Evolutionary conservation across 1,140 invertebrate species (phyloP), one percentile per base, ranked within the genome.

Genomic region (Lutraria rhynchaena): DNA sequence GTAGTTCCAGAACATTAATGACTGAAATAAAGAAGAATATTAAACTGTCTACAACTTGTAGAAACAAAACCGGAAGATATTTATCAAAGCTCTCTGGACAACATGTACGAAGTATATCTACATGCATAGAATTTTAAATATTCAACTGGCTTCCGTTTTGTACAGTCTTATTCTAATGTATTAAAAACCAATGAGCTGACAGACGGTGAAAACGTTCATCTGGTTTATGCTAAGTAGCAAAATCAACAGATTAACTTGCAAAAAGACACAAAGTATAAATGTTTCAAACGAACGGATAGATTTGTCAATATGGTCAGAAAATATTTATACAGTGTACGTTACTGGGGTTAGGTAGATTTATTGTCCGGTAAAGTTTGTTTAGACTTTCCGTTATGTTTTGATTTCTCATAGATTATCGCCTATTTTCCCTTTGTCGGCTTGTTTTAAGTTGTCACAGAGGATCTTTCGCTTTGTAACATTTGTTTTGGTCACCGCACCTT

Each of bases 261-360:
- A 67, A 67, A 24, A 67, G 41, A 67, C 63, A 67, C 63, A 67
- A 67, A 67, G 63, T 49, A 67, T 67, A 67, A 67, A 67, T 67
- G 37, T 67, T 67, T 49, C 63, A 67, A 67, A 49, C 63, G 33
- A 67, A 46, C 2, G 46, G 49, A 29, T 37, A 37, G 69, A 55
- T 55, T 71, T 71, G 51, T 57, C 49, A 71, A 71, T 71, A 71
- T 57, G 53, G 17, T 55, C 44, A 22, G 69, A 71, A 35, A 71
- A 71, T 71, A 71, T 71, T 71, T 71, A 41, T 55, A 24, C 69
- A 71, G 69, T 55, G 37, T 71, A 55, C 17, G n/a, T 71, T 71
- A 71, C 69, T 55, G 44, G 49, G 13, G 19, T 41, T 46, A 49
- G 44, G 33, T 71, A 19, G 33, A 9, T 71, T 31, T 71, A 53